Evolutionary conservation across 2,113 vertebrate genomes (phyloP).

Genomic region (Odontesthes bonariensis): DNA sequence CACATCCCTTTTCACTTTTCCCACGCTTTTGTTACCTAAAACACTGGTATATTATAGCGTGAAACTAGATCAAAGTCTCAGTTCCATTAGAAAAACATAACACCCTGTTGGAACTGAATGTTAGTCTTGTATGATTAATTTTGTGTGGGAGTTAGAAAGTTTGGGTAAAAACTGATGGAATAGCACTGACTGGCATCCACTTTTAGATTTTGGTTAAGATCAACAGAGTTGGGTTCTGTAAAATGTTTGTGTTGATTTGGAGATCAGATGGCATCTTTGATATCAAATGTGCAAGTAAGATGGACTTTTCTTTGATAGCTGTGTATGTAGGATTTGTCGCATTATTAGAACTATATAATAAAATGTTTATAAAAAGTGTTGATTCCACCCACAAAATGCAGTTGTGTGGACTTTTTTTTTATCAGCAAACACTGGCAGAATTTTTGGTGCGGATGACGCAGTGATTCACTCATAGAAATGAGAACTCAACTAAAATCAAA

Average conservation of each 20-base stretch:
- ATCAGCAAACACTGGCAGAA: not conserved
- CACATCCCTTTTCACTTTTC: constrained; percentile 62
- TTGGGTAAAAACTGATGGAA: not conserved
- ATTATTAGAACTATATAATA: too few relatives aligned
- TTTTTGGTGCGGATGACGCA: not conserved
- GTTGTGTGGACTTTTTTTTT: not conserved
- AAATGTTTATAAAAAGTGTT: not conserved
- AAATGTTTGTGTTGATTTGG: not conserved
- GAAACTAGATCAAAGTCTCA: constrained; percentile 59
- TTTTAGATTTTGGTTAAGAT: not conserved
- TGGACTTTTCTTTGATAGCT: too few relatives aligned
- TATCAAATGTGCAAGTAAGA: too few relatives aligned
- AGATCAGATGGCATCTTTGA: not conserved
- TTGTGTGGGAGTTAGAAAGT: not conserved
- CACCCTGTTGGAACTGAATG: constrained; percentile 6
- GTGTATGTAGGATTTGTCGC: too few relatives aligned
- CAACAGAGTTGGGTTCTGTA: too few relatives aligned
- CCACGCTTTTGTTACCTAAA: constrained; percentile 67
- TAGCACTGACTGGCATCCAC: not conserved
- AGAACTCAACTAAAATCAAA: not conserved
- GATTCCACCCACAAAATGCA: not conserved
- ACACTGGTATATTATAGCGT: constrained; percentile 54
- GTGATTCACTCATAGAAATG: not conserved
- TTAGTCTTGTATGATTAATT: constrained; percentile 11
- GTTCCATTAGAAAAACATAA: constrained; percentile 36